Base-by-base conservation (phyloP, 64 coral and sea anemone species). In the Platygyra sinensis region DNA sequence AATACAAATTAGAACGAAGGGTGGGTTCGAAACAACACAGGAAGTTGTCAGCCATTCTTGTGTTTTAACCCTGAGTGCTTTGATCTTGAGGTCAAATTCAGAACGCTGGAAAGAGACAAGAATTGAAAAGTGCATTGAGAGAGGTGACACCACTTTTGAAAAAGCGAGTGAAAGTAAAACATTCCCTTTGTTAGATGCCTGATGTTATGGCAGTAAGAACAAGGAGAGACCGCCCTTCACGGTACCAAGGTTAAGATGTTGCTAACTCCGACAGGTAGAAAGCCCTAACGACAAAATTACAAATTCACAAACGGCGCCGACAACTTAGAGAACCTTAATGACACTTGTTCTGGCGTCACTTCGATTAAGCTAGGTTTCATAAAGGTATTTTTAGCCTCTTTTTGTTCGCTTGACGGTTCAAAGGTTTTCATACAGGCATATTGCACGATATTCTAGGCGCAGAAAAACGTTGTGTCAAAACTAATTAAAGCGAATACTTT, bases 291-390 rank as follows among this genome's bases (percentile, higher is more conserved):
- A 85, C 81, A 51, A 71, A 24, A 85, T 85, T 85, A 85, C 31
- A 46, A 71, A 85, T 85, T 67, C 62, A 85, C 81, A 85, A 85
- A 85, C 20, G 81, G 29, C 14, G 62, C 62, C 81, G 80, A 83
- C 80, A 83, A 36, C 80, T 64, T 83, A 30, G 11, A 71, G 36
- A 85, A 50, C 25, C 20, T 71, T 72, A 85, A 85, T 71, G 69
- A 42, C 20, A 30, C 62, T 67, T 72, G 39, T 8, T 22, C 10
- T 85, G 81, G 81, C 81, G 81, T 85, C 81, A 71, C 22, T 15
- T 71, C 22, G 81, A 72, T 85, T 85, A 85, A 71, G 38, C 20
- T 71, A 49, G 9, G 62, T 85, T 85, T 85, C 72, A 71, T 85
- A 8, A 24, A 38, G 31, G 63, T 85, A 69, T 85, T 85, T 52